A percentile compares a stretch with the other conserved stretches of the same genome.
Evolutionary conservation across 2,797 vertebrate genomes (phyloP).

Genomic region (Diplodus sargus): DNA sequence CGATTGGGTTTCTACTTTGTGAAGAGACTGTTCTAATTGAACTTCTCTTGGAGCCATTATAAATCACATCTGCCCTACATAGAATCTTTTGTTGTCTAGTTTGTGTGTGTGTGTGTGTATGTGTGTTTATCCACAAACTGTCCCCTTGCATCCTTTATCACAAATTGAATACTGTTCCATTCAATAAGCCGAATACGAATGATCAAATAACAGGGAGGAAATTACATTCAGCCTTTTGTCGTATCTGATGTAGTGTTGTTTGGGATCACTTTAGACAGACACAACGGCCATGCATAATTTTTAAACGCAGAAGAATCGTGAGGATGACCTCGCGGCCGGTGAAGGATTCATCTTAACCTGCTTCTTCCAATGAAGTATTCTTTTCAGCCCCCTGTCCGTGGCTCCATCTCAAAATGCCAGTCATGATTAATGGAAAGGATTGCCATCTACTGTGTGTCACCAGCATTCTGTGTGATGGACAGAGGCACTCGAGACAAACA

Average conservation of each 20-base stretch:
- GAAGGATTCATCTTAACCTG: slow-evolving; percentile 56
- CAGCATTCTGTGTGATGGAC: slow-evolving; percentile 77
- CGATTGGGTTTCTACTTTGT: slow-evolving; percentile 26
- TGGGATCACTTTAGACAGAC: slow-evolving; percentile 63
- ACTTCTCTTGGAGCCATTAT: slow-evolving; percentile 57
- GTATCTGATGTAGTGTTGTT: slow-evolving; percentile 73
- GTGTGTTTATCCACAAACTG: slow-evolving; percentile 33
- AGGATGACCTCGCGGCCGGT: slow-evolving; percentile 46
- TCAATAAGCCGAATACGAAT: slow-evolving; percentile 68
- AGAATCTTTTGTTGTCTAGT: slow-evolving; percentile 40
- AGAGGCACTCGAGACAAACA: slow-evolving; percentile 78
- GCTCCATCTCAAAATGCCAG: slow-evolving; percentile 74
- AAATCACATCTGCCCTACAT: slow-evolving; percentile 66
- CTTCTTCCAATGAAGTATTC: slow-evolving; percentile 60
- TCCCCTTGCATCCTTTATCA: slow-evolving; percentile 60
- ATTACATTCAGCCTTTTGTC: slow-evolving; percentile 72
- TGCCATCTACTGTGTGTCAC: slow-evolving; percentile 78
- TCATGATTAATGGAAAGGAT: slow-evolving; percentile 81
- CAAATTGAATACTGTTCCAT: slow-evolving; percentile 71
- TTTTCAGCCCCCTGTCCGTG: slow-evolving; percentile 57
- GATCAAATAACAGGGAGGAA: slow-evolving; percentile 75
- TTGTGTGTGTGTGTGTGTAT: slow-evolving; percentile 29
- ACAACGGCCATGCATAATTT: slow-evolving; percentile 45
- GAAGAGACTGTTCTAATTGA: slow-evolving; percentile 61
- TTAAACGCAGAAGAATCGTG: slow-evolving; percentile 53